Conservation (phyloP, 2,888 invertebrate species). For the Xylophagus ater region DNA sequence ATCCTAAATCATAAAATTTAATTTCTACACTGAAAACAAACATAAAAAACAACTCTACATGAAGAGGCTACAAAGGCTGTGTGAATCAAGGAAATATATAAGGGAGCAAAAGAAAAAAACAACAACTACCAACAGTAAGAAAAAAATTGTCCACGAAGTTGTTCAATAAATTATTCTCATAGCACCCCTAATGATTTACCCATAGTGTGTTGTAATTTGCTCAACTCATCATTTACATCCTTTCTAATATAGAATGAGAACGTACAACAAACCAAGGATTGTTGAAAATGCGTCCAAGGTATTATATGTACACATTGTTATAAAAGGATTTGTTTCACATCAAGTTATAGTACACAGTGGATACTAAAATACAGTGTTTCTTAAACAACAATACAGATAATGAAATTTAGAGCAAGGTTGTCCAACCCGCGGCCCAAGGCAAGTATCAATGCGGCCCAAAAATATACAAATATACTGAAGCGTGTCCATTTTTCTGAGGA, state of each 20-base stretch:
- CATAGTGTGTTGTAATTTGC: conserved; percentile 17
- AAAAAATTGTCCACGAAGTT: neutral
- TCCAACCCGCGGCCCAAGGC: no score
- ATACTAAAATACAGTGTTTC: no score
- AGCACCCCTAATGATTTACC: conserved; percentile 17
- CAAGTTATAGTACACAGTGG: no score
- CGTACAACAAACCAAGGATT: neutral
- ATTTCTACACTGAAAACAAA: conserved; percentile 17
- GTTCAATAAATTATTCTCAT: conserved; percentile 14
- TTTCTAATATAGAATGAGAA: conserved; percentile 14
- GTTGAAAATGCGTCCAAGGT: neutral
- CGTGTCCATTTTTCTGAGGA: no score
- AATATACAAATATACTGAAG: no score
- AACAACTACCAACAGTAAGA: neutral
- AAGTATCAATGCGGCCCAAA: no score
- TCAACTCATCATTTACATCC: conserved; percentile 17
- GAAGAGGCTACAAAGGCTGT: neutral
- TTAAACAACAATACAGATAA: no score
- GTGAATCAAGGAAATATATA: neutral
- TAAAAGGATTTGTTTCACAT: no score
- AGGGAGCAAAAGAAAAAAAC: conserved; percentile 4
- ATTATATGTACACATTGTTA: no score
- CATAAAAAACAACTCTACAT: conserved; percentile 13
- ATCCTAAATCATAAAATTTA: conserved; percentile 9
- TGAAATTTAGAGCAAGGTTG: no score